Evolutionary conservation across 1,140 invertebrate species (phyloP), one percentile per base, ranked within the genome.

Genomic region (Heterodera carotae): DNA sequence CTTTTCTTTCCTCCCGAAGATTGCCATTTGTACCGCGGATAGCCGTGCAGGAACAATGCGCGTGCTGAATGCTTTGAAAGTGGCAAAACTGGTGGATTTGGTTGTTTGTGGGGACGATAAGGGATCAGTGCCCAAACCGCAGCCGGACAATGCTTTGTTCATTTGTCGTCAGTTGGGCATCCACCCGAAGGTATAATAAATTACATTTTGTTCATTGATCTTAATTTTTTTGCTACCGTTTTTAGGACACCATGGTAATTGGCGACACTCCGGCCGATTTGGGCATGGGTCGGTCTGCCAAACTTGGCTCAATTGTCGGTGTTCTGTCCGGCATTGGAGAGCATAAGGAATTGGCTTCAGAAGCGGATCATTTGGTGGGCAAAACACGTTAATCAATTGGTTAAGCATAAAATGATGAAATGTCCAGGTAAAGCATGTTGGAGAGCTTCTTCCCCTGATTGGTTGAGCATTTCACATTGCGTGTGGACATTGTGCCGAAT

Each of bases 241-340:
- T 88, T 76, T 53, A 87, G 84, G 81, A 89, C 18, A 84, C 89
- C 10, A 87, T 88, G 18, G 89, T 90, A 88, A 89, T 90, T 22
- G 89, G 89, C 2, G 89, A 90, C 80, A 90, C 90, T 8, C 83
- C 88, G 27, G 89, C 89, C 12, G 89, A 90, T 81, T 85, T 90
- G 72, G 86, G 85, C 56, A 90, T 90, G 88, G 89, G 88, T 22
- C 82, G 85, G 53, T 82, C 86, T 66, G 62, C 62, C 62, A 88
- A 88, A 36, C 85, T 90, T 8, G 89, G 89, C 29, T 86, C 82
- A 74, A 88, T 85, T 71, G 85, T 90, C 27, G 89, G 89, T 12
- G 90, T 90, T 27, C 78, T 90, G n/a, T 86, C 87, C 2, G 88
- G 88, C 2, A 76, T 88, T 48, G 86, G 86, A 5, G 80, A 84